Evolutionary conservation across 2,797 vertebrate species (phyloP), one percentile per base, ranked within the genome.

Genomic region (Hylomyscus alleni): DNA sequence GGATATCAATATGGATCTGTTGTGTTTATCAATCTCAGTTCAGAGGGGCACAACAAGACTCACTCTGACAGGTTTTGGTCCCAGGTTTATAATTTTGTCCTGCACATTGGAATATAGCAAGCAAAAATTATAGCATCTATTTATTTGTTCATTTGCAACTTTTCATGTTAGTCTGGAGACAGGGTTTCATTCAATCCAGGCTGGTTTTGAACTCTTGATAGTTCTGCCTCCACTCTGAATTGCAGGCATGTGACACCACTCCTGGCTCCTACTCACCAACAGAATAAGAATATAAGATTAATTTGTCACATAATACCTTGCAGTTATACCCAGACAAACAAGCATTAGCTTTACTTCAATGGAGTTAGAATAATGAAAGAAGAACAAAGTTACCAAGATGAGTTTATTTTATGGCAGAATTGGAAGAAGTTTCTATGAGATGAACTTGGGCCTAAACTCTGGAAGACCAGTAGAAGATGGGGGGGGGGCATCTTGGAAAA

Each of bases 21-120:
- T 76, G 67, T 60, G 65, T 89, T 94, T 89, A 12, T 65, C 31
- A 95, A 14, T 72, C 97, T 94, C 52, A 81, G 93, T 95, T 95
- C 50, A 84, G 52, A 60, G 52, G 44, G 77, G 6, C 20, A 92
- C 40, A 58, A 81, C 0, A 56, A 22, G 11, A 82, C 88, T 89
- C 73, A 78, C 37, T 73, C 7, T 92, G 75, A 76, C 37, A 94
- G 9, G 11, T 34, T 85, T 93, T 60, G 37, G 14, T 31, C 50
- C 95, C 14, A 14, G 77, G 47, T 58, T 89, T 85, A 62, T 65
- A 93, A 75, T 37, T 88, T 90, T 90, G 69, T 89, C 80, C 56
- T 93, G 6, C 1, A 3, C 83, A 15, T 67, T 95, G 37, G 19
- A 26, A 10, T 58, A 65, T 4, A 80, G 24, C 34, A 60, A 62